Evolutionary conservation across 1,140 invertebrate species (phyloP), one percentile per base, ranked within the genome.

Genomic region (Tenebrio molitor): DNA sequence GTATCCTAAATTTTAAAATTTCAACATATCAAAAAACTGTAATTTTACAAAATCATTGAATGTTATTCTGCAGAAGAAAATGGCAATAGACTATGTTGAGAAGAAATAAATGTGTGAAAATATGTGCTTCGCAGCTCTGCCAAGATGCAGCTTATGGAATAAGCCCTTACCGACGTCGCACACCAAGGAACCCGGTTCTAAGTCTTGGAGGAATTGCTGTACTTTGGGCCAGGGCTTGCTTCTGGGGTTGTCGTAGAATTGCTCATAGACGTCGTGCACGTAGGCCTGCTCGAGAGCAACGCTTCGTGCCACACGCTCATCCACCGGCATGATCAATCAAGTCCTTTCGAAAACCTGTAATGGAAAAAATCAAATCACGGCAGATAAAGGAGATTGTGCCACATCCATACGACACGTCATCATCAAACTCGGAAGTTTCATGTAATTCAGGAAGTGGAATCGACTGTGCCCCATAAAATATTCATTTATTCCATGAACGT

Each of bases 261-360:
- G 92, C 80, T 96, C 92, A 86, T 97, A 98, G 63, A 97, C 95
- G 80, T 97, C 95, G 84, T 97, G 95, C 14, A 98, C 96, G 84
- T 97, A 97, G 64, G 94, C 93, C 84, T 95, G 92, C 87, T 97
- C 96, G 79, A 97, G 87, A 78, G 94, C 95, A 76, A 96, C 88
- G 75, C 90, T 92, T 78, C 92, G 85, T 53, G 91, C 91, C 80
- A 90, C 87, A 74, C 89, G 84, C 80, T 92, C 91, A 76, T 86
- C 82, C 64, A 81, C 74, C 75, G 77, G 69, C 79, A 81, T 81
- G 62, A 29, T 74, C 74, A 39, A 23, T 64, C 53, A 23, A 25
- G 34, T 33, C 34, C 17, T 17, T 17, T 65, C n/a, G 33, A 21
- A 67, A 42, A 53, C 63, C 64, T 66, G 64, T n/a, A 67, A 72